A percentile compares a stretch with the other conserved stretches of the same genome.
These are phyloP conservation scores for Platycheirus albimanus DNA, from an alignment of 2,888 invertebrate genomes.

Conservation along the genomic window DNA sequence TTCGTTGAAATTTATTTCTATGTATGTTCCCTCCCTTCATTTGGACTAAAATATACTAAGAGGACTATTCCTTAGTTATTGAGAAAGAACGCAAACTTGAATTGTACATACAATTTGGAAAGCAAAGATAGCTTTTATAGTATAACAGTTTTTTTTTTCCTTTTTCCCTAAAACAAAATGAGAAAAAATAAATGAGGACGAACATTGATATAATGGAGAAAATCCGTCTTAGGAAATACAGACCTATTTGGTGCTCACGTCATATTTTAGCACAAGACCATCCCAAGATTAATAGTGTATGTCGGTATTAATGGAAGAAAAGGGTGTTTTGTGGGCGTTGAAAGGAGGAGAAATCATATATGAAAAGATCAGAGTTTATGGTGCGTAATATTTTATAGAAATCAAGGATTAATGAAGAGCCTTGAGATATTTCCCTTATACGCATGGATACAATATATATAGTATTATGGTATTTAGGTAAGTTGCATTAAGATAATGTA, in stretches of 20 bases:
- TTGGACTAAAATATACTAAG: slow-evolving; percentile 8
- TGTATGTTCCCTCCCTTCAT: slow-evolving; percentile 12
- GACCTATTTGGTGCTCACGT: slow-evolving; percentile 63
- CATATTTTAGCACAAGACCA: slow-evolving; percentile 39
- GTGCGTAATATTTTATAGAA: slow-evolving; percentile 48
- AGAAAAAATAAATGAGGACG: slow-evolving; percentile 34
- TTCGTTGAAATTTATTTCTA: slow-evolving; percentile 67
- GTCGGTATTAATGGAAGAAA: neutral
- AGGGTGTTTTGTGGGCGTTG: neutral
- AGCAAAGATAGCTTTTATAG: slow-evolving; percentile 25
- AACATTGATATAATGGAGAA: slow-evolving; percentile 70
- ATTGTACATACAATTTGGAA: slow-evolving; percentile 27
- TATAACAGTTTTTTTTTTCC: slow-evolving; percentile 10
- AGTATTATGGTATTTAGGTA: slow-evolving; percentile 7
- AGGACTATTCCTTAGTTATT: slow-evolving; percentile 54
- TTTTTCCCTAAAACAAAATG: slow-evolving; percentile 4
- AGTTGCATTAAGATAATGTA: neutral
- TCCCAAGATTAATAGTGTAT: slow-evolving; percentile 49
- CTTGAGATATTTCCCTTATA: neutral
- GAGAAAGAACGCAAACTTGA: slow-evolving; percentile 54
- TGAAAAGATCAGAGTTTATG: slow-evolving; percentile 45
- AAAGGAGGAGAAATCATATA: neutral
- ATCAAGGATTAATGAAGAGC: slow-evolving; percentile 29
- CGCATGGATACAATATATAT: neutral
- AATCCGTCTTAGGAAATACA: slow-evolving; percentile 49